Evolutionary conservation across 2,797 vertebrate genomes (phyloP), one percentile per base, ranked within the genome.

Genomic region (Coregonus sp.): DNA sequence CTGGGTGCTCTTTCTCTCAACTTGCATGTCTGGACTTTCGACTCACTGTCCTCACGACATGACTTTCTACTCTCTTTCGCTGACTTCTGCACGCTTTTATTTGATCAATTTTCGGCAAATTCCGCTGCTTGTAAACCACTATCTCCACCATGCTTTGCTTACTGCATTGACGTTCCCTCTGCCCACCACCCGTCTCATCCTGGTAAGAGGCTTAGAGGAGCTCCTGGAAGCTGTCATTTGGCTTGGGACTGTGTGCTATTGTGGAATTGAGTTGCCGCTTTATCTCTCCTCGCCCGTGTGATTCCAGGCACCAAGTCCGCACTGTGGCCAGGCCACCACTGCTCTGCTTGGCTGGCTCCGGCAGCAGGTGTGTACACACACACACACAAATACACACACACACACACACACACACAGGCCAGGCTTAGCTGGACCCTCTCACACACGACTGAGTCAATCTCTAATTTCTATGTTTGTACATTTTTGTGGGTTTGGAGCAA

Each of bases 161-260:
- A 47, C 86, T 78, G 77, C 52, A 56, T 35, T 78, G 80, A 82
- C 82, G 81, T 81, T 73, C 61, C 2, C 80, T 83, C 84, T 80
- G 85, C 80, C 72, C 78, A 56, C 85, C 54, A 86, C 5, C 5
- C 12, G 15, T 89, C 86, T 87, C 82, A 76, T 81, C 80, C 63
- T 84, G 83, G 77, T 94, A 94, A 95, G 93, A 93, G 84, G 94
- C 93, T 95, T 94, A 89, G 73, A 91, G 88, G 59, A 56, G 54
- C 54, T 59, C 87, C 83, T 87, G 90, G 91, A 92, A 92, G 86
- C 88, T 82, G 85, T 78, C 82, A 80, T 91, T 92, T 90, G 92
- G 89, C 89, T 88, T 73, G 80, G 87, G 82, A 84, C 85, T 66
- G 77, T 79, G 83, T 76, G 76, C 89, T 87, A 89, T 89, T 82